Evolutionary conservation across 2,113 vertebrate genomes (phyloP).

Genomic region (Falco punctatus): DNA sequence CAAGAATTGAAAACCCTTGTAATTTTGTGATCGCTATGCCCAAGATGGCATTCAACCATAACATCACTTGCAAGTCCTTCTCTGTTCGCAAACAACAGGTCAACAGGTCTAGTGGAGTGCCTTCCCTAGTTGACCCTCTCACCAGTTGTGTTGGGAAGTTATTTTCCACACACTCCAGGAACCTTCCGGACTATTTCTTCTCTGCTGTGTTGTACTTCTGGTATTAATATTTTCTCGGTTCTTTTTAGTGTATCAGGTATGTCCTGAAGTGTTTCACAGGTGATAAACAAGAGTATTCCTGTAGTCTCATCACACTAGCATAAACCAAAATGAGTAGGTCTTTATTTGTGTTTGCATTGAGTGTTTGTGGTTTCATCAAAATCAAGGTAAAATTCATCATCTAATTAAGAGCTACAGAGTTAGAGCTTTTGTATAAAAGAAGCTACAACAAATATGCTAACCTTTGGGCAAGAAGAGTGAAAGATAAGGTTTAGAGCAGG

Average conservation of each 20-base stretch:
- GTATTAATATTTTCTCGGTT: background rate
- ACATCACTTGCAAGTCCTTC: background rate
- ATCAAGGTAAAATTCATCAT: background rate
- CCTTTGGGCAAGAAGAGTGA: background rate
- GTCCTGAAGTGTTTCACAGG: background rate
- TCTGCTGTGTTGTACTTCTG: background rate
- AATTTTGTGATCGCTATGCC: background rate
- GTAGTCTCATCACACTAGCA: background rate
- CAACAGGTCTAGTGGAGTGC: background rate
- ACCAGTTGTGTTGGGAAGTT: background rate
- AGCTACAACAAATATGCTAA: background rate
- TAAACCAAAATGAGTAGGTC: background rate
- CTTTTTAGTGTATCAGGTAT: background rate
- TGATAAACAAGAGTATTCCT: background rate
- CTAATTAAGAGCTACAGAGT: background rate
- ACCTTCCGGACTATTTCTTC: background rate
- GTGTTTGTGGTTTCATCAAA: background rate
- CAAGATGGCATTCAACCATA: background rate
- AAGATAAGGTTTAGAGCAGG: background rate
- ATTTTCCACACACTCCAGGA: background rate
- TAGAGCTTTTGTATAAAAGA: background rate
- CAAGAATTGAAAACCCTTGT: background rate
- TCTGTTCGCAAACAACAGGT: background rate
- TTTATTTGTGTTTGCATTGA: background rate
- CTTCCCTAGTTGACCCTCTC: background rate